Conservation (phyloP, 2,113 vertebrate genomes). For the Poeciliopsis retropinna region DNA sequence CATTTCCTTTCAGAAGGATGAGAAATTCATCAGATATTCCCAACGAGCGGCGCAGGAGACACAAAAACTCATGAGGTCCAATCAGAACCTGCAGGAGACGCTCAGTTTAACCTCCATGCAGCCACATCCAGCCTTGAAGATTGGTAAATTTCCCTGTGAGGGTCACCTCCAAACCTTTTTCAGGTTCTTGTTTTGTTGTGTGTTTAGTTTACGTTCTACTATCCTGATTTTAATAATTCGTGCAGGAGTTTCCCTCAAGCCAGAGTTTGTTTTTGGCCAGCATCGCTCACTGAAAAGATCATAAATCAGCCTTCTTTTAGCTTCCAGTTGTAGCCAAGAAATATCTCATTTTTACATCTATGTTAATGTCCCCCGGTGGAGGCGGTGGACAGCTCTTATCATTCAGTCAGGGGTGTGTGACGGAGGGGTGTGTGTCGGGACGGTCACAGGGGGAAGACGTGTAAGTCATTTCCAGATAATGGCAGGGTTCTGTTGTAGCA, state of each 20-base stretch:
- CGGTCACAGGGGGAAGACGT: constrained; percentile 39
- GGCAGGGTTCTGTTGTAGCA: constrained; percentile 48
- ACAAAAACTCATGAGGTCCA: neutral
- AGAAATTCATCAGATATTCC: too few species aligned
- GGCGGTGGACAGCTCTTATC: constrained; percentile 43
- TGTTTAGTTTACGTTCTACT: neutral
- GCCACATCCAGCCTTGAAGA: too few species aligned
- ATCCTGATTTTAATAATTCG: neutral
- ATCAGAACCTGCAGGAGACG: too few species aligned
- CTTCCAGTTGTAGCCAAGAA: neutral
- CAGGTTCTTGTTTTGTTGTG: neutral
- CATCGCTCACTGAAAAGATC: constrained; percentile 12
- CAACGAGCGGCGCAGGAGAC: too few species aligned
- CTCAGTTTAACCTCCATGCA: too few species aligned
- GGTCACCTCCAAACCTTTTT: too few species aligned
- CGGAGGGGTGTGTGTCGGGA: neutral
- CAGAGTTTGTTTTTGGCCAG: neutral
- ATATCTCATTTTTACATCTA: constrained; percentile 21
- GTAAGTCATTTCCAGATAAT: constrained; percentile 75
- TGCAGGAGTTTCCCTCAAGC: neutral
- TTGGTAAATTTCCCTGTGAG: too few species aligned
- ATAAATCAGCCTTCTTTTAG: constrained; percentile 3
- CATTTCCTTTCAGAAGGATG: too few species aligned
- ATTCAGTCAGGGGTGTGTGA: constrained; percentile 37
- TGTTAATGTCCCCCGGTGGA: neutral